Conservation (phyloP, 2,113 vertebrate genomes). For the Percina caprodes region DNA sequence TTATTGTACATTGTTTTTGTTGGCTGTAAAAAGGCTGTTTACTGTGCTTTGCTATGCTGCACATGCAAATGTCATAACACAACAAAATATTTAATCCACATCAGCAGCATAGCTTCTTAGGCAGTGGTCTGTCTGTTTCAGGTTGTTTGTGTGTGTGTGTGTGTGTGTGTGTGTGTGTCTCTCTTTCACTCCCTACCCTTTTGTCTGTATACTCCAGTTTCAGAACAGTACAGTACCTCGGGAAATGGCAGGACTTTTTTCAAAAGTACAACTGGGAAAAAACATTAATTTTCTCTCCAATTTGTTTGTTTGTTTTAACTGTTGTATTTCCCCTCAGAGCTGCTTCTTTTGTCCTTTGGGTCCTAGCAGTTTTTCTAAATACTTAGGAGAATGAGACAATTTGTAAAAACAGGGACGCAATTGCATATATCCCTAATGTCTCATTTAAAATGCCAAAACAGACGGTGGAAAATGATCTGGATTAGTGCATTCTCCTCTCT, state of each 20-base stretch:
- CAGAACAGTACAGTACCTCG: background rate
- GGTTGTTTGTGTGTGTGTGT: background rate
- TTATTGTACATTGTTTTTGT: background rate
- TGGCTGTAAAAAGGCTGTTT: background rate
- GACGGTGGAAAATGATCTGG: conserved; percentile 70
- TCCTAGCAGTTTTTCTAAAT: conserved; percentile 62
- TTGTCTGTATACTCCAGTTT: conserved; percentile 25
- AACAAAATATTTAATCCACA: background rate
- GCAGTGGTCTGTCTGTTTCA: too few relatives aligned
- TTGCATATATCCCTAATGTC: conserved; percentile 68
- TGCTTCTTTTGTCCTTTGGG: conserved; percentile 62
- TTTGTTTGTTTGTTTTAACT: conserved; percentile 72
- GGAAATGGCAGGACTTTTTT: conserved; percentile 57
- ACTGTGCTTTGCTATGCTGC: background rate
- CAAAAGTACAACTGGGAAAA: conserved; percentile 61
- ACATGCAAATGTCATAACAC: background rate
- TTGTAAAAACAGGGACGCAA: conserved; percentile 26
- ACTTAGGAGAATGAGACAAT: conserved; percentile 62
- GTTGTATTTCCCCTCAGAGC: conserved; percentile 35
- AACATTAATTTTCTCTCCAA: conserved; percentile 46
- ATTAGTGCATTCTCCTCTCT: conserved; percentile 67
- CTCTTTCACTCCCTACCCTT: conserved; percentile 19
- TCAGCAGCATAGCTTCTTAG: background rate
- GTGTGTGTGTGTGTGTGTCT: background rate
- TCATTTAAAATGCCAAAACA: conserved; percentile 73